phyloP scores from a whole-genome alignment of 2,797 vertebrate genomes.

The Cynopterus sphinx region DNA sequence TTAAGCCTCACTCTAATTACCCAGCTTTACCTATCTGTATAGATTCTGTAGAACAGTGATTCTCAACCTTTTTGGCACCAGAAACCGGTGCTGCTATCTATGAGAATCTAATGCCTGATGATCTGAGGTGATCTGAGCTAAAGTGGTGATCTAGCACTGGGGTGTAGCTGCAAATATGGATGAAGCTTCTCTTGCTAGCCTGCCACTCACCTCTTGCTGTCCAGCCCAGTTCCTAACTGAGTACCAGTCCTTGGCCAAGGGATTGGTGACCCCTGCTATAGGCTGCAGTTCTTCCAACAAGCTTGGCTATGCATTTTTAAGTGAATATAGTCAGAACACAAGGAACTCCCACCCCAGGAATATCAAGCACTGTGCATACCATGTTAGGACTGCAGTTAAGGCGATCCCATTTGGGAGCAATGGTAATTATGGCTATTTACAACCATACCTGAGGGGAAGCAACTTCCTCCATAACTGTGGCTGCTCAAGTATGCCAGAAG shows the following conservation, averaged over 20 bases:
- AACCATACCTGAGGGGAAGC: background rate
- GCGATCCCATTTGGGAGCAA: background rate
- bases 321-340: background rate
- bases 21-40: background rate
- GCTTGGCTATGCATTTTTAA: background rate
- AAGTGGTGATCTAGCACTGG: too few species aligned
- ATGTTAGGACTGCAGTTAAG: background rate
- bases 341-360: background rate
- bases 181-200: too few species aligned
- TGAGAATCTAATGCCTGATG: too few species aligned
- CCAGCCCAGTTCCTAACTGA: too few species aligned
- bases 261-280: background rate
- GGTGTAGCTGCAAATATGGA: too few species aligned
- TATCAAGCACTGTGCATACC: accelerated
- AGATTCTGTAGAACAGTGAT: background rate
- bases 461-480: background rate
- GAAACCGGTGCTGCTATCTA: too few species aligned
- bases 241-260: too few species aligned
- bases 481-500: background rate
- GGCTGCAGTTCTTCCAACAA: background rate
- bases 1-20: background rate
- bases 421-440: background rate
- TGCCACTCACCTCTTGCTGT: too few species aligned
- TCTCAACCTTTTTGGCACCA: too few species aligned
- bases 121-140: too few species aligned